Percentiles rank a stretch among this genome's conserved stretches.
Conservation (phyloP, 2,113 vertebrate genomes). For the Meles meles region DNA sequence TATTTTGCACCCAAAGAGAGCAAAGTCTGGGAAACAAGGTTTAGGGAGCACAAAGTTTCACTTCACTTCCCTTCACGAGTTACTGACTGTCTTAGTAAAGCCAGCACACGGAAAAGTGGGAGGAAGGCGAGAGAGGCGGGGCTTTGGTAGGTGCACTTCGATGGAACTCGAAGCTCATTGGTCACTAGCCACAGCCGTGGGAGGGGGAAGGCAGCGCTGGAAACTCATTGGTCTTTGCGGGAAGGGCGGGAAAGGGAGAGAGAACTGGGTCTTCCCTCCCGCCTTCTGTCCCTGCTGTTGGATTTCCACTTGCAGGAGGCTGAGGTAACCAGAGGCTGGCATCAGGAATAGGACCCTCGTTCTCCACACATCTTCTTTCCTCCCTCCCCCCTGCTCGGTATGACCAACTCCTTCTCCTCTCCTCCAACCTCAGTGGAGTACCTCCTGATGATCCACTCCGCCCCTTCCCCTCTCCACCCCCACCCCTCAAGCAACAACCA, state of each 20-base stretch:
- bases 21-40: not conserved
- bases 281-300: rapidly evolving
- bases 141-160: not conserved
- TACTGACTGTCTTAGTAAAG: not conserved
- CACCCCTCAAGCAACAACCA: not conserved
- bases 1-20: not conserved
- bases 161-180: not conserved
- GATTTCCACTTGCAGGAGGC: not conserved
- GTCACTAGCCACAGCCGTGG: not conserved
- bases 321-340: not conserved
- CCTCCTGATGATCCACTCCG: not conserved
- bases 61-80: too few species aligned
- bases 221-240: not conserved
- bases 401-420: not conserved
- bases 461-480: rapidly evolving
- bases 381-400: not conserved
- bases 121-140: not conserved
- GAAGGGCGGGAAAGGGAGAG: not conserved
- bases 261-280: not conserved
- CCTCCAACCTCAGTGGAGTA: not conserved
- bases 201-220: not conserved
- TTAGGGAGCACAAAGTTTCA: not conserved
- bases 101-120: rapidly evolving
- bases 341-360: rapidly evolving
- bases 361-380: not conserved